Evolutionary conservation across 1,140 invertebrate genomes (phyloP).

Genomic region (Carcinoscorpius rotundicauda): DNA sequence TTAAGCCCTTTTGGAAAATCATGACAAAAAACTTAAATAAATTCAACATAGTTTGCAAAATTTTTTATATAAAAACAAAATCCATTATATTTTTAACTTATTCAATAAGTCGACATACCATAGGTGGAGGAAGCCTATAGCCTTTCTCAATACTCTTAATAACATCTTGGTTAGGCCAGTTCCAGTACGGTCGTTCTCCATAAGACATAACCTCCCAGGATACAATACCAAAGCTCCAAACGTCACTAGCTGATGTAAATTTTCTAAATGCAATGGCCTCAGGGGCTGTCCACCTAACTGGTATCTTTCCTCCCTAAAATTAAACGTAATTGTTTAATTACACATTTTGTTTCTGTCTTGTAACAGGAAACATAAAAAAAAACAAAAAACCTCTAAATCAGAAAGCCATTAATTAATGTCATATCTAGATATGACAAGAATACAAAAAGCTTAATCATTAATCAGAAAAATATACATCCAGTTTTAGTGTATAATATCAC

Average conservation of each 20-base stretch:
- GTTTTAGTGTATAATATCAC: too few species aligned
- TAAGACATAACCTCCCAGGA: constrained; percentile 99
- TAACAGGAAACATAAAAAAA: background rate
- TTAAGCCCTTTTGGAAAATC: background rate
- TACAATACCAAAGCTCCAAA: constrained; percentile 98
- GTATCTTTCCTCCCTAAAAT: constrained; percentile 87
- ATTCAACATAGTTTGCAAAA: constrained; percentile 20
- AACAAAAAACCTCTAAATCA: background rate
- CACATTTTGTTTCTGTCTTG: background rate
- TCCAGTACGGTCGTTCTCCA: constrained; percentile 98
- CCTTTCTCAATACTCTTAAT: constrained; percentile 98
- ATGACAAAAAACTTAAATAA: background rate
- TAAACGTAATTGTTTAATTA: background rate
- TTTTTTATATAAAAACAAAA: too few species aligned
- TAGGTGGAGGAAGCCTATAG: constrained; percentile 81
- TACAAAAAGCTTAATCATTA: too few species aligned
- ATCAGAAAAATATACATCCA: too few species aligned
- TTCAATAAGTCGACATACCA: constrained; percentile 41
- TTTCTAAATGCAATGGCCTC: constrained; percentile 98
- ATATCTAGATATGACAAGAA: too few species aligned
- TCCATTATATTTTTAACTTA: background rate
- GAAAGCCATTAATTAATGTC: too few species aligned
- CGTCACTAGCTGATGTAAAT: constrained; percentile 95
- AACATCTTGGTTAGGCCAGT: constrained; percentile 99
- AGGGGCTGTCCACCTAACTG: constrained; percentile 97